A percentile compares a stretch with the other conserved stretches of the same genome.
phyloP scores from a whole-genome alignment of 2,888 invertebrate genomes.

The Rhyacophila evoluta region DNA sequence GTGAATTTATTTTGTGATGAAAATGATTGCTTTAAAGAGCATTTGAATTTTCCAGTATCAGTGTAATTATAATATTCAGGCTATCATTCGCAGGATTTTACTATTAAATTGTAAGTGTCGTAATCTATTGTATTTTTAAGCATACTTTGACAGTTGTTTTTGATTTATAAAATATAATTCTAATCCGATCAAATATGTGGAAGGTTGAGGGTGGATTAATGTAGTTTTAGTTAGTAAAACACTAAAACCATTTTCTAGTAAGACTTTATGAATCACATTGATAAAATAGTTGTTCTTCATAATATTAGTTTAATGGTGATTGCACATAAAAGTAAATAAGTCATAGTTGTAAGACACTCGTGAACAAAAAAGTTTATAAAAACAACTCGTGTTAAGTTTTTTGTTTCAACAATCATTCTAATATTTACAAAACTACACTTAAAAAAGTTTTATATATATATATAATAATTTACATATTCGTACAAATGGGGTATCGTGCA shows the following conservation, averaged over 20 bases:
- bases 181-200: no score
- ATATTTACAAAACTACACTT: constrained; percentile 19
- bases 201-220: no score
- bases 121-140: no score
- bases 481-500: not conserved
- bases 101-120: no score
- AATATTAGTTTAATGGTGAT: not conserved
- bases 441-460: not conserved
- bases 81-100: no score
- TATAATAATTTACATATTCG: not conserved
- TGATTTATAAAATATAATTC: no score
- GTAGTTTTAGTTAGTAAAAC: not conserved
- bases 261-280: not conserved
- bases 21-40: no score
- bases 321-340: constrained; percentile 15
- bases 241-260: not conserved
- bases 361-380: not conserved
- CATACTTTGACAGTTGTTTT: no score
- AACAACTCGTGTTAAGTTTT: not conserved
- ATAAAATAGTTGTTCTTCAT: not conserved
- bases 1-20: no score
- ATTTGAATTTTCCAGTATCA: no score
- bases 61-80: no score
- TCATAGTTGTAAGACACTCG: constrained; percentile 7
- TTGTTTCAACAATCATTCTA: not conserved